Evolutionary conservation across 1,140 invertebrate genomes (phyloP).

Genomic region (Drosophila busckii): DNA sequence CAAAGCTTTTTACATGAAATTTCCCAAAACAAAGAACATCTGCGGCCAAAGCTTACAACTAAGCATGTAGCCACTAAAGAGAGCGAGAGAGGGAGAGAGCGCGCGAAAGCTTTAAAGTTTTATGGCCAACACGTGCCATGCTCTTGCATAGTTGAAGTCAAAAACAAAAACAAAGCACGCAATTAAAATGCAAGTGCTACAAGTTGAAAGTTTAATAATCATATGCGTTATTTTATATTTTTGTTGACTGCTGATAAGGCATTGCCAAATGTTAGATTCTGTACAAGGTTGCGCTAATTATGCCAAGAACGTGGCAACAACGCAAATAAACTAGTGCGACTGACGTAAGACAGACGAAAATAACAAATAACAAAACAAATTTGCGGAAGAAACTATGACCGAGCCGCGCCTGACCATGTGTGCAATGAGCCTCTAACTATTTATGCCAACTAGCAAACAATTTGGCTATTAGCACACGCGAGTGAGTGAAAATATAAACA

Average conservation of each 20-base stretch:
- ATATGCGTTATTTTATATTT: background rate
- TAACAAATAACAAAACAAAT: slow-evolving; percentile 5
- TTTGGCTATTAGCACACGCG: slow-evolving; percentile 32
- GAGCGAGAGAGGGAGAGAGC: slow-evolving; percentile 8
- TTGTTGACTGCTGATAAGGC: slow-evolving; percentile 6
- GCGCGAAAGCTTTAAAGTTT: slow-evolving; percentile 25
- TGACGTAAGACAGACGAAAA: slow-evolving; percentile 50
- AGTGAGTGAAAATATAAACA: too few species aligned
- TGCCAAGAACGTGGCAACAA: slow-evolving; percentile 51
- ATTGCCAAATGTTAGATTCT: slow-evolving; percentile 6
- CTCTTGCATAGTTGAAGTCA: slow-evolving; percentile 2
- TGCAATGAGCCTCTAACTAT: too few species aligned
- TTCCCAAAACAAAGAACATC: slow-evolving; percentile 73
- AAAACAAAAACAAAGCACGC: background rate
- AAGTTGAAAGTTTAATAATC: slow-evolving; percentile 10
- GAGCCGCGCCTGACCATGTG: too few species aligned
- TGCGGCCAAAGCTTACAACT: slow-evolving; percentile 8
- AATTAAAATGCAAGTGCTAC: slow-evolving; percentile 3
- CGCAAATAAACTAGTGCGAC: slow-evolving; percentile 20
- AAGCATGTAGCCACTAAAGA: background rate
- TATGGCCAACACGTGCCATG: slow-evolving; percentile 41
- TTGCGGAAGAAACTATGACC: slow-evolving; percentile 57
- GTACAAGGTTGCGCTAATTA: slow-evolving; percentile 61
- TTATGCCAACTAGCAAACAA: too few species aligned
- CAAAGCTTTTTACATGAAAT: slow-evolving; percentile 43